A percentile compares a stretch with the other conserved stretches of the same genome.
Conservation (phyloP, 1,140 invertebrate species). For the Zaprionus ornatus region DNA sequence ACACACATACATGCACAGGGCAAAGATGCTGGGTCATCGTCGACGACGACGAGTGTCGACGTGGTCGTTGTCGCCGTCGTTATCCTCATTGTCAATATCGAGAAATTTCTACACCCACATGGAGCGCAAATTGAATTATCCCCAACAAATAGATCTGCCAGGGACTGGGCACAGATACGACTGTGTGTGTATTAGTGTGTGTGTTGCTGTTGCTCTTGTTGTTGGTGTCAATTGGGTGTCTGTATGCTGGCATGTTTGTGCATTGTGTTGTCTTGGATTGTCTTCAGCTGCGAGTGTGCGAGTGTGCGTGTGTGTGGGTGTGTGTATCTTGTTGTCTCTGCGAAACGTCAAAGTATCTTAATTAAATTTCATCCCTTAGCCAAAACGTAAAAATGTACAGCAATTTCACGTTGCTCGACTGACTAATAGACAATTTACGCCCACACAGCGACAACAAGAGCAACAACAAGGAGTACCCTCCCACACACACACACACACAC, state of each 20-base stretch:
- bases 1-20: not conserved
- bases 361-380: constrained; percentile 82
- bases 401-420: constrained; percentile 73
- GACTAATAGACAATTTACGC: constrained; percentile 82
- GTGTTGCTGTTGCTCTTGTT: constrained; percentile 18
- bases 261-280: constrained; percentile 39
- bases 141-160: constrained; percentile 57
- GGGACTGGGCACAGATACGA: not conserved
- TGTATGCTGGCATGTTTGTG: constrained; percentile 42
- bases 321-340: constrained; percentile 74
- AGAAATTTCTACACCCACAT: constrained; percentile 52
- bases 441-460: constrained; percentile 42
- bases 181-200: constrained; percentile 12
- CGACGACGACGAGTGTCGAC: constrained; percentile 44
- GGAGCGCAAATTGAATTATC: constrained; percentile 76
- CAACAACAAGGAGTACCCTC: constrained; percentile 25
- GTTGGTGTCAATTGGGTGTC: constrained; percentile 46
- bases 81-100: constrained; percentile 65
- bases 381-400: constrained; percentile 80
- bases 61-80: constrained; percentile 63
- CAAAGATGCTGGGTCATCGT: constrained; percentile 42
- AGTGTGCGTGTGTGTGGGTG: constrained; percentile 27
- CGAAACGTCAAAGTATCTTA: constrained; percentile 80
- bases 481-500: constrained; percentile 19
- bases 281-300: constrained; percentile 46